Evolutionary conservation across 2,888 invertebrate genomes (phyloP).

Genomic region (Lasioglossum pauxillum): DNA sequence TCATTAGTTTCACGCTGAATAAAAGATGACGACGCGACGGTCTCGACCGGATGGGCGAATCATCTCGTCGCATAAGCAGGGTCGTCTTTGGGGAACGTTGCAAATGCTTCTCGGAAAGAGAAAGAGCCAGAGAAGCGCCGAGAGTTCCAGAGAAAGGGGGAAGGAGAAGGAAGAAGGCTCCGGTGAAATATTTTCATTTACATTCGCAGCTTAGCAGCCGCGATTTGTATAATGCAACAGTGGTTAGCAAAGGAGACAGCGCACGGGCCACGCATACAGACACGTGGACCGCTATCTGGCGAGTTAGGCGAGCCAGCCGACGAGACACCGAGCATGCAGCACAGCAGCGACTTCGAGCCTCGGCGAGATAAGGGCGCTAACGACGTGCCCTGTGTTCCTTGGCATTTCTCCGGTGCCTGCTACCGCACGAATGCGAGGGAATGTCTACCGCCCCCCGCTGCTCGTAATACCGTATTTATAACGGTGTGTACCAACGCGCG

Average conservation of each 20-base stretch:
- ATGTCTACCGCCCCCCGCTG: background rate
- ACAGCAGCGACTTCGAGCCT: constrained; percentile 14
- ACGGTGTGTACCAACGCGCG: background rate
- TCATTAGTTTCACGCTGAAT: constrained; percentile 6
- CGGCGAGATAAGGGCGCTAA: constrained; percentile 38
- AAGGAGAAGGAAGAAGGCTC: background rate
- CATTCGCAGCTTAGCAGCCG: constrained; percentile 28
- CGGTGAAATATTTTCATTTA: constrained; percentile 29
- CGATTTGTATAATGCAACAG: constrained; percentile 34
- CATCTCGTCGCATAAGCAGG: background rate
- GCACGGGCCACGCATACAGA: background rate
- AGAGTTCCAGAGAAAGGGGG: background rate
- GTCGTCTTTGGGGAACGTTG: background rate
- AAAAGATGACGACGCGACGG: background rate
- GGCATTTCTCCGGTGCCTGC: constrained; percentile 21
- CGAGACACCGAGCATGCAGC: constrained; percentile 15
- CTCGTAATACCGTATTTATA: constrained; percentile 34
- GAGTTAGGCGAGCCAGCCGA: constrained; percentile 29
- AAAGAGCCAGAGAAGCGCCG: background rate
- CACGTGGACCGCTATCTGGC: constrained; percentile 34
- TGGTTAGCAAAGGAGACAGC: constrained; percentile 13
- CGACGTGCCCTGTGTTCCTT: constrained; percentile 29
- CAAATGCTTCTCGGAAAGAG: constrained; percentile 1
- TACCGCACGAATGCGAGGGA: background rate
- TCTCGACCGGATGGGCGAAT: background rate